A percentile compares a stretch with the other conserved stretches of the same genome.
Conservation (phyloP, 2,113 vertebrate species). For the Tamias sibiricus region DNA sequence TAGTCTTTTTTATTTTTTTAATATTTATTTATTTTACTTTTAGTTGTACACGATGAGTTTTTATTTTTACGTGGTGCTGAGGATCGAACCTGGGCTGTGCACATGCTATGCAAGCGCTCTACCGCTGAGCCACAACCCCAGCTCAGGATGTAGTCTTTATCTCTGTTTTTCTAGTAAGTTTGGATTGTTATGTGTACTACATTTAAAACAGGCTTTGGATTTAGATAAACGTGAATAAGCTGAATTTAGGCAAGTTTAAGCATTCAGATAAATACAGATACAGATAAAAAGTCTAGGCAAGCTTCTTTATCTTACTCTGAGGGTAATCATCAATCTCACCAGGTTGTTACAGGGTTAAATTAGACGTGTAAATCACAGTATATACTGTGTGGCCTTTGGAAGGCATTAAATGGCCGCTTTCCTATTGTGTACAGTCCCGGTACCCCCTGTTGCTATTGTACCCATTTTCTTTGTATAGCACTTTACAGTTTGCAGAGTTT, state of each 20-base stretch:
- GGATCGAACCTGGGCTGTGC: no score
- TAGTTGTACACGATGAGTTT: no score
- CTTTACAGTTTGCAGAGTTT: not conserved
- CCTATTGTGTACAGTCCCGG: not conserved
- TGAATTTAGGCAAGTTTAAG: not conserved
- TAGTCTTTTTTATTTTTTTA: no score
- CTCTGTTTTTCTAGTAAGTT: constrained; percentile 34
- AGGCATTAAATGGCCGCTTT: not conserved
- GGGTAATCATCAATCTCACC: not conserved
- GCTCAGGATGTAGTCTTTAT: not conserved
- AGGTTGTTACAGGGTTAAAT: not conserved
- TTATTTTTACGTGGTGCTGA: no score
- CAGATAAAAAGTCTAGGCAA: not conserved
- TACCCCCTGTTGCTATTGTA: not conserved
- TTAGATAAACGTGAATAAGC: not conserved
- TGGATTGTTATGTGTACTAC: not conserved
- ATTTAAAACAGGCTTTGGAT: not conserved
- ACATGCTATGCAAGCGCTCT: no score
- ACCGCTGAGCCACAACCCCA: no score
- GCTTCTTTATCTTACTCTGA: not conserved
- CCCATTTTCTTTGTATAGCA: not conserved
- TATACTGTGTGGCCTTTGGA: not conserved
- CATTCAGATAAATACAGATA: not conserved
- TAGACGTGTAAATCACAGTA: not conserved
- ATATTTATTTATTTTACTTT: no score